Conservation (phyloP, 2,797 vertebrate genomes). For the Rachycentron canadum region DNA sequence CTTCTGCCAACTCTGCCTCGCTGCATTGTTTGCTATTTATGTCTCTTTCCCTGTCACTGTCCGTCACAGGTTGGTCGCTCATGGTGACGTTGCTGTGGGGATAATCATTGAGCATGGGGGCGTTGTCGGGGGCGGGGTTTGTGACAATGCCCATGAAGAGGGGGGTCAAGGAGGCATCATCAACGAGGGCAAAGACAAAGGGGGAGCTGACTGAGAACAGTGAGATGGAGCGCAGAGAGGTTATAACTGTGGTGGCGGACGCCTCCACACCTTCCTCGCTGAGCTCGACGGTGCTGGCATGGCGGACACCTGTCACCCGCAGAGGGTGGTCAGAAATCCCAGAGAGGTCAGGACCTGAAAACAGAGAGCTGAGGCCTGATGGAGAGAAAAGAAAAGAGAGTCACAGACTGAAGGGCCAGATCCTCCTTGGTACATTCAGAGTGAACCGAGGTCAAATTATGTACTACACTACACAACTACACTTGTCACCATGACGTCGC, state of each 20-base stretch:
- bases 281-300: conserved; percentile 89
- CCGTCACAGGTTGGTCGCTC: conserved; percentile 41
- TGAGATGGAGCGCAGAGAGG: conserved; percentile 86
- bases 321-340: conserved; percentile 86
- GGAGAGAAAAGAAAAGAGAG: neutral
- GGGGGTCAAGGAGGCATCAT: conserved; percentile 86
- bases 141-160: conserved; percentile 91
- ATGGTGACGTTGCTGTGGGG: conserved; percentile 51
- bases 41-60: neutral
- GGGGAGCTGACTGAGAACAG: conserved; percentile 89
- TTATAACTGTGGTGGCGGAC: conserved; percentile 84
- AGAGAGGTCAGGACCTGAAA: conserved; percentile 86
- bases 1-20: conserved; percentile 39
- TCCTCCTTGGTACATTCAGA: too few species aligned
- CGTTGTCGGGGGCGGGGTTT: conserved; percentile 86
- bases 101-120: conserved; percentile 60
- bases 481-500: too few species aligned
- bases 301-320: conserved; percentile 87
- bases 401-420: neutral
- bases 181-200: conserved; percentile 89
- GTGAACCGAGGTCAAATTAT: neutral
- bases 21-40: neutral
- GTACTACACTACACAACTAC: neutral
- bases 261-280: conserved; percentile 91
- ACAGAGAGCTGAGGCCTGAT: conserved; percentile 90